Percentiles rank a stretch among this genome's conserved stretches.
Evolutionary conservation across 1,140 invertebrate species (phyloP).

Genomic region (Anoplolepis gracilipes): DNA sequence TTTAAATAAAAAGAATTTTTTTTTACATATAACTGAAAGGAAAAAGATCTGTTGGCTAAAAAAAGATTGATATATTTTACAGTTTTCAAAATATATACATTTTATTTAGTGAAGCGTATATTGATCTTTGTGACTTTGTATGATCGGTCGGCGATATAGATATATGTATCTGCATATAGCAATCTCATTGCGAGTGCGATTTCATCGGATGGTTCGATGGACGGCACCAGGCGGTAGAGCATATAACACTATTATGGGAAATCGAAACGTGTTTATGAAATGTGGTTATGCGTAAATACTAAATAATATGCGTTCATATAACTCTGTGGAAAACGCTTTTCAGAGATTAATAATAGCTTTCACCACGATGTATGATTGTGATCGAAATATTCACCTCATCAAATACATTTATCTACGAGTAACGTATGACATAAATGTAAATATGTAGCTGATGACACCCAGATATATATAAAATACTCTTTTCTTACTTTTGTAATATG

Average conservation of each 20-base stretch:
- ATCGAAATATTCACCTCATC: conserved; percentile 27
- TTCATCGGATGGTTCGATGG: conserved; percentile 47
- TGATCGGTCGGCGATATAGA: background rate
- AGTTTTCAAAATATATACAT: background rate
- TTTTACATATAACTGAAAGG: background rate
- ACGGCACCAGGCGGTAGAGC: conserved; percentile 9
- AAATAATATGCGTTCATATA: conserved; percentile 56
- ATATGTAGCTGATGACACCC: background rate
- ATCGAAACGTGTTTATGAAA: conserved; percentile 77
- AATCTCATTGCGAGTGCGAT: conserved; percentile 47
- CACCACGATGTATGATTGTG: conserved; percentile 35
- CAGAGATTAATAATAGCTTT: conserved; percentile 57
- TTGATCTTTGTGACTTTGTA: conserved; percentile 21
- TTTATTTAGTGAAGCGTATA: conserved; percentile 13
- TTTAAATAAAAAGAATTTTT: background rate
- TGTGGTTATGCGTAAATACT: conserved; percentile 68
- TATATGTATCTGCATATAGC: background rate
- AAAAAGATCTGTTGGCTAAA: background rate
- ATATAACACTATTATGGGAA: conserved; percentile 64
- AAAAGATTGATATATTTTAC: background rate
- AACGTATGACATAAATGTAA: background rate
- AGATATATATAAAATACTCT: background rate
- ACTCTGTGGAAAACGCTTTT: conserved; percentile 43
- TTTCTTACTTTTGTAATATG: background rate
- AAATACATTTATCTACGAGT: background rate